phyloP scores from a whole-genome alignment of 2,888 invertebrate species.

The Pseudeuparius sepicola region DNA sequence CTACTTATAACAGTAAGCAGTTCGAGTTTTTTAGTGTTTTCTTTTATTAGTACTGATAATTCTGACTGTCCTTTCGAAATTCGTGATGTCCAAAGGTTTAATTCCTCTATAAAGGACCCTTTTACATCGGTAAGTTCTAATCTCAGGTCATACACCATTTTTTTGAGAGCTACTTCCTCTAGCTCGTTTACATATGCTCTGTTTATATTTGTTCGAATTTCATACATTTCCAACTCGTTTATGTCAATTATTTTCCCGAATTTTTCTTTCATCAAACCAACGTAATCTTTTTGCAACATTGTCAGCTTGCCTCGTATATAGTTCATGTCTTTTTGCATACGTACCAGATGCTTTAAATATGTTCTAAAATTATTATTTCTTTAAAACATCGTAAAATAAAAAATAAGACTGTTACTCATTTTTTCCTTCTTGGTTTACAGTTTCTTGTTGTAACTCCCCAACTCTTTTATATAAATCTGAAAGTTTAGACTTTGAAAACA shows the following conservation, averaged over 20 bases:
- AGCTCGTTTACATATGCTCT: conserved; percentile 43
- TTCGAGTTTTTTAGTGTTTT: conserved; percentile 47
- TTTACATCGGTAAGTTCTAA: conserved; percentile 42
- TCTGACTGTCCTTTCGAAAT: conserved; percentile 35
- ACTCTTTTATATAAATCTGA: conserved; percentile 50
- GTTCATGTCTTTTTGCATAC: conserved; percentile 60
- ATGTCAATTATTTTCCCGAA: conserved; percentile 47
- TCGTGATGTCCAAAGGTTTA: conserved; percentile 34
- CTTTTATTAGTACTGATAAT: conserved; percentile 40
- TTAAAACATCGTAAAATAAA: background rate
- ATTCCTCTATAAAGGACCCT: conserved; percentile 38
- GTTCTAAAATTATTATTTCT: conserved; percentile 39
- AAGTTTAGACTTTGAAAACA: conserved; percentile 55
- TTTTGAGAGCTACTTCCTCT: conserved; percentile 47
- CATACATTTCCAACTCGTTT: conserved; percentile 44
- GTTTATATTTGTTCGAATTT: conserved; percentile 43
- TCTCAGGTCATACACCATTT: conserved; percentile 45
- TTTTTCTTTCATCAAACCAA: conserved; percentile 44
- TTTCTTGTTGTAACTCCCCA: conserved; percentile 54
- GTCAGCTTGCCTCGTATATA: conserved; percentile 53
- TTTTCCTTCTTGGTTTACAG: conserved; percentile 48
- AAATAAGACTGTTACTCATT: conserved; percentile 43
- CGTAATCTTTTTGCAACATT: conserved; percentile 45
- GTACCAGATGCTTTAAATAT: conserved; percentile 55
- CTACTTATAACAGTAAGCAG: conserved; percentile 45